Evolutionary conservation across 2,113 vertebrate species (phyloP), one percentile per base, ranked within the genome.

Genomic region (Perca schrenkii): DNA sequence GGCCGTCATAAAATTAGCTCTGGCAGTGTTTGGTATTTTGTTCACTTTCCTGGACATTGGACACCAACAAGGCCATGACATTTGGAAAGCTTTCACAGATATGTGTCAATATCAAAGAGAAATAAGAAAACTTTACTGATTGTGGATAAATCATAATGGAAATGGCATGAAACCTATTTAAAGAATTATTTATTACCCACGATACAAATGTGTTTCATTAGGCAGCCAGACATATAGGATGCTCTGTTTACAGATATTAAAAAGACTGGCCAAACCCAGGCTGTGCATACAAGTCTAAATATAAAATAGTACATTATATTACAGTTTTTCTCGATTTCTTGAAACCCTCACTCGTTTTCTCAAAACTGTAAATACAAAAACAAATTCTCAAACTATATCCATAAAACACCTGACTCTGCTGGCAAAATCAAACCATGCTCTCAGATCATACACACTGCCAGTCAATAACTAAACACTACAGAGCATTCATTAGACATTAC

Each of bases 21-120:
- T 71, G 77, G 85, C 61, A 73, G 21, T 36, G 43, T 25, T 28
- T 72, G 22, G 21, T 43, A 43, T 89, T 87, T 83, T 73, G 72
- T 53, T 86, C 54, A 57, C 80, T 91, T 88, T 82, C 62, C 28
- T 68, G 53, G 31, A 74, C 63, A 77, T 36, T 79, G 82, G 53
- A 82, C 56, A 66, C 60, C 58, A 56, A 47, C 7, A 19, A 72
- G 74, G 60, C 70, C 28, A 16, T 71, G 77, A 86, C 81, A 85
- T 78, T 86, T 79, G 22, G 6, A 79, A 84, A 62, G 76, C 22
- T 60, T 68, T 58, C 22, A 61, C 52, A 63, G 52, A 74, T 47
- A 34, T 43, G 52, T 40, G 15, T 28, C 46, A 54, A 52, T 61
- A 65, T 72, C 40, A 57, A 73, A 76, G 46, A 52, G 43, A 16